These are phyloP conservation scores for Cliona cf. orientalis DNA, from an alignment of 37 sponge, comb jelly and placozoan genomes.

Conservation along the genomic window DNA sequence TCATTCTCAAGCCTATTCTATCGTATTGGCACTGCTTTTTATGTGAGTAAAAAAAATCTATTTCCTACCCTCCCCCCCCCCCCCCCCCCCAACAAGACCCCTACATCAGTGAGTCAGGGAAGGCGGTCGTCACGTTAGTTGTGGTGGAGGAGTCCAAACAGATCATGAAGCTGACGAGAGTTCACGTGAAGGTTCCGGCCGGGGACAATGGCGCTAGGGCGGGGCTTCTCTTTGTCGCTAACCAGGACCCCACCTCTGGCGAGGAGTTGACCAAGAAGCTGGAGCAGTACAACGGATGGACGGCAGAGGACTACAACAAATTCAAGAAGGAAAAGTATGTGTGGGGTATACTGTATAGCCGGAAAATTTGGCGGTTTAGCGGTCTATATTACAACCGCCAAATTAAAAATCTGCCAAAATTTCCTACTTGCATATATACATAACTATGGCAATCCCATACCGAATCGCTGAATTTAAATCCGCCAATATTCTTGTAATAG, in stretches of 20 bases:
- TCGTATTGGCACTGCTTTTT: background rate
- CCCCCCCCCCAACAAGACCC: slow-evolving; percentile 19
- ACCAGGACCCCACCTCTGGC: slow-evolving; percentile 1
- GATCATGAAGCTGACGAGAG: slow-evolving; percentile 21
- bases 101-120: slow-evolving; percentile 56
- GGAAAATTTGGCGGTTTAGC: too few relatives aligned
- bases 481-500: too few relatives aligned
- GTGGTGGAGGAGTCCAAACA: slow-evolving; percentile 26
- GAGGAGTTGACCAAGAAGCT: slow-evolving; percentile 25
- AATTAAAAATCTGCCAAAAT: too few relatives aligned
- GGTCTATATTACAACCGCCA: too few relatives aligned
- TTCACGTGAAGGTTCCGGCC: slow-evolving; percentile 43
- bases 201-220: slow-evolving; percentile 43
- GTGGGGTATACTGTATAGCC: background rate
- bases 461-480: too few relatives aligned
- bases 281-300: slow-evolving; percentile 34
- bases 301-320: slow-evolving; percentile 40
- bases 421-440: too few relatives aligned
- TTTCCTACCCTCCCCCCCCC: background rate
- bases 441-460: too few relatives aligned
- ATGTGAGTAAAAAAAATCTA: background rate
- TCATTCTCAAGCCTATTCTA: background rate
- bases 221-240: slow-evolving; percentile 40
- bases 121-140: slow-evolving; percentile 50
- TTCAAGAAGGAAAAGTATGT: slow-evolving; percentile 14